These are phyloP conservation scores for Syngnathoides biaculeatus DNA, from an alignment of 2,113 vertebrate species.

Conservation along the genomic window DNA sequence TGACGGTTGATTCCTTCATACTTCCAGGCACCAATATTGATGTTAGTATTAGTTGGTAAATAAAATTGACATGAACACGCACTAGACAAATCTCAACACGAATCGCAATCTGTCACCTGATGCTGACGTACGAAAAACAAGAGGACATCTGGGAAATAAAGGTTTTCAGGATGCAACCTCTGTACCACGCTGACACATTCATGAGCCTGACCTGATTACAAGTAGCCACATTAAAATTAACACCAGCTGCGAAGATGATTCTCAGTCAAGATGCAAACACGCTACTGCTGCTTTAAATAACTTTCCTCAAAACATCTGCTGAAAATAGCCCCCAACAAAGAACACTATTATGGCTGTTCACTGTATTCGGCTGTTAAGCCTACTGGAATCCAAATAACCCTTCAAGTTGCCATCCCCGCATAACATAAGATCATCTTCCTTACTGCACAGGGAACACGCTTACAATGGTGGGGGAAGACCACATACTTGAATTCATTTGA, in stretches of 20 bases:
- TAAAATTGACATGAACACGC: too few species aligned
- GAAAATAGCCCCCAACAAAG: conserved; percentile 1
- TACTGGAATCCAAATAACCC: background rate
- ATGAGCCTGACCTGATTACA: background rate
- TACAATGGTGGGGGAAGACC: background rate
- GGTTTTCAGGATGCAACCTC: background rate
- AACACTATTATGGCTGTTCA: background rate
- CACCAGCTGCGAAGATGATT: conserved; percentile 1
- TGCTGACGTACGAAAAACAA: background rate
- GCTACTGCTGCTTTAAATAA: background rate
- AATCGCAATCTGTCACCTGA: background rate
- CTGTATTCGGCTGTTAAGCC: background rate
- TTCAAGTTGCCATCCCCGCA: background rate
- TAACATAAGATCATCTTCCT: background rate
- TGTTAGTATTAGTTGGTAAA: too few species aligned
- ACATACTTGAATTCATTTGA: background rate
- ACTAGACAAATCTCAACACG: too few species aligned
- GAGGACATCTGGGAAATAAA: background rate
- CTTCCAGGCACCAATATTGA: too few species aligned
- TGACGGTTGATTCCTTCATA: too few species aligned
- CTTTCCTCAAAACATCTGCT: background rate
- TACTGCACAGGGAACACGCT: background rate
- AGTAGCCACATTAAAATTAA: conserved; percentile 3
- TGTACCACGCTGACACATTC: background rate
- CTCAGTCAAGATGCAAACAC: conserved; percentile 7